Evolutionary conservation across 2,888 invertebrate genomes (phyloP).

Genomic region (Cerceris rybyensis): DNA sequence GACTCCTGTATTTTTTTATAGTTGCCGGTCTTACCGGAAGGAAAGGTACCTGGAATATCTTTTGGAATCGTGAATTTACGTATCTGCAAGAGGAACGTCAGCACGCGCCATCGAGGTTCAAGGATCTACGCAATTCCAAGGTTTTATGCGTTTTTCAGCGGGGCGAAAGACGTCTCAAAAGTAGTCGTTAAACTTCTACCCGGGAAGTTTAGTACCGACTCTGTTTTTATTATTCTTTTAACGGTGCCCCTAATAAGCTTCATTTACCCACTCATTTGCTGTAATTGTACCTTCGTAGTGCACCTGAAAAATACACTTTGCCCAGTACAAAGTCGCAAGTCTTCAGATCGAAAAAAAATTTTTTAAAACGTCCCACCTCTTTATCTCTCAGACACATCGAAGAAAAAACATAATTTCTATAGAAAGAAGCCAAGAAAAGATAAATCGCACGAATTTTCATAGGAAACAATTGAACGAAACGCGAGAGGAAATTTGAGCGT

Average conservation of each 20-base stretch:
- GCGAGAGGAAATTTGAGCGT: slow-evolving; percentile 16
- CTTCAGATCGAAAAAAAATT: background rate
- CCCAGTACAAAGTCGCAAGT: background rate
- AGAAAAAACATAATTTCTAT: background rate
- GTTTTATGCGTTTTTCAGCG: slow-evolving; percentile 45
- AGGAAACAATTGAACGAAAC: slow-evolving; percentile 44
- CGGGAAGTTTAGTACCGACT: slow-evolving; percentile 29
- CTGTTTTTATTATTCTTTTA: slow-evolving; percentile 45
- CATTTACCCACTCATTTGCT: slow-evolving; percentile 11
- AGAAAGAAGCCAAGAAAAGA: slow-evolving; percentile 13
- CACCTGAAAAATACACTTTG: background rate
- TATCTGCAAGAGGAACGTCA: slow-evolving; percentile 46
- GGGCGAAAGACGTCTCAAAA: slow-evolving; percentile 33
- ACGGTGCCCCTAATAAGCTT: slow-evolving; percentile 39
- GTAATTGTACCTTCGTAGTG: slow-evolving; percentile 11
- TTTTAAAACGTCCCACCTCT: background rate
- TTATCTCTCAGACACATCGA: background rate
- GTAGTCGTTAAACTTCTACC: slow-evolving; percentile 45
- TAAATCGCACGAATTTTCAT: slow-evolving; percentile 43
- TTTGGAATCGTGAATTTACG: slow-evolving; percentile 45
- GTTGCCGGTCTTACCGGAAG: slow-evolving; percentile 5
- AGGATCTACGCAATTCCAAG: slow-evolving; percentile 53
- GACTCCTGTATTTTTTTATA: slow-evolving; percentile 26
- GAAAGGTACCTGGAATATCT: slow-evolving; percentile 28
- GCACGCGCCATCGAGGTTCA: slow-evolving; percentile 55